Evolutionary conservation across 2,113 vertebrate genomes (phyloP).

Genomic region (Pleuronectes platessa): DNA sequence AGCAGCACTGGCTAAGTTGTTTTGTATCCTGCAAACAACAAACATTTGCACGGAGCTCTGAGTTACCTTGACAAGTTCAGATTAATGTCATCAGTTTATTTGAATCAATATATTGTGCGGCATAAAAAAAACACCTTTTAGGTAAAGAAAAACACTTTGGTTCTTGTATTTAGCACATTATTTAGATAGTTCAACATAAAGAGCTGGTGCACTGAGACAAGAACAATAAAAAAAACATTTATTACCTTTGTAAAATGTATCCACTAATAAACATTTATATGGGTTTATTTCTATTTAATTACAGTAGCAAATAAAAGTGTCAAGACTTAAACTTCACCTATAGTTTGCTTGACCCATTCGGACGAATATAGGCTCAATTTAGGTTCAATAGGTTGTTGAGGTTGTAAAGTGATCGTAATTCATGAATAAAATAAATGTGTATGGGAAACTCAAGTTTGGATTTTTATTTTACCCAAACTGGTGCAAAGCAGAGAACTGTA

Average conservation of each 20-base stretch:
- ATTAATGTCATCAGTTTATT: background rate
- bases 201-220: too few species aligned
- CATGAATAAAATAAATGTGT: too few species aligned
- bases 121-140: background rate
- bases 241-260: too few species aligned
- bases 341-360: slow-evolving; percentile 25
- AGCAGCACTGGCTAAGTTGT: background rate
- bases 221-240: too few species aligned
- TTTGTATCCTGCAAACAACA: background rate
- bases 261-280: background rate
- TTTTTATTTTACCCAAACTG: too few species aligned
- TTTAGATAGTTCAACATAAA: too few species aligned
- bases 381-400: background rate
- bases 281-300: background rate
- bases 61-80: background rate
- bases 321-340: slow-evolving; percentile 11
- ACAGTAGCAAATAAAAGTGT: background rate
- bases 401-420: too few species aligned
- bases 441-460: too few species aligned
- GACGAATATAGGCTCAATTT: background rate
- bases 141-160: too few species aligned
- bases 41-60: background rate
- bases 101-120: background rate
- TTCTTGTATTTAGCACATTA: too few species aligned
- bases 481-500: too few species aligned